Percentiles rank a stretch among this genome's conserved stretches.
Conservation (phyloP, 2,888 invertebrate genomes). For the Taenaris catops region DNA sequence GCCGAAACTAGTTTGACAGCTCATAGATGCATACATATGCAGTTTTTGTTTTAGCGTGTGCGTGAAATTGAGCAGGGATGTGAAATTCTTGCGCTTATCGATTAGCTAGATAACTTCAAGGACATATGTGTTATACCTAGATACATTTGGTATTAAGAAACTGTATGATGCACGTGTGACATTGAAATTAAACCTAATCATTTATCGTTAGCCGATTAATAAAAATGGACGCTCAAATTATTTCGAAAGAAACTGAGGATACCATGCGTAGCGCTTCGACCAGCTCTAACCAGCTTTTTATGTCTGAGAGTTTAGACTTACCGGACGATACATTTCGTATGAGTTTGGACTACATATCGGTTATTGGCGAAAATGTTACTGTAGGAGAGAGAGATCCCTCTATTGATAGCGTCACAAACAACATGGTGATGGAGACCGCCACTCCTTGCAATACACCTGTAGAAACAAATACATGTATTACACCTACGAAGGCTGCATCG, state of each 20-base stretch:
- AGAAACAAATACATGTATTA: not conserved
- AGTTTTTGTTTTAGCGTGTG: no score
- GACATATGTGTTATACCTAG: constrained; percentile 35
- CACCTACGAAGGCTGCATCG: not conserved
- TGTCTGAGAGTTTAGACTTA: constrained; percentile 50
- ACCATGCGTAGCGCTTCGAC: constrained; percentile 33
- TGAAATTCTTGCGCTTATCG: constrained; percentile 71
- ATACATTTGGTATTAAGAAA: constrained; percentile 21
- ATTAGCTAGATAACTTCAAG: constrained; percentile 72
- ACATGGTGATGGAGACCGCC: constrained; percentile 18
- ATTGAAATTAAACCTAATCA: constrained; percentile 10
- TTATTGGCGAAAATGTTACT: constrained; percentile 66
- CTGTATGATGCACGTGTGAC: constrained; percentile 1
- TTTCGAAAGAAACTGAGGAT: constrained; percentile 34
- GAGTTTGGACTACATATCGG: constrained; percentile 56
- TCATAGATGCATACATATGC: constrained; percentile 51
- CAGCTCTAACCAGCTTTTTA: constrained; percentile 51
- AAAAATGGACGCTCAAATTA: constrained; percentile 42
- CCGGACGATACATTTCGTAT: constrained; percentile 64
- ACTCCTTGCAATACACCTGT: constrained; percentile 24
- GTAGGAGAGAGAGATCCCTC: constrained; percentile 45
- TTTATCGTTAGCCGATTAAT: constrained; percentile 3
- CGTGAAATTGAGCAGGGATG: constrained; percentile 54
- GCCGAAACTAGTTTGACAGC: constrained; percentile 75
- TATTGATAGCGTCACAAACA: constrained; percentile 33